Evolutionary conservation across 2,113 vertebrate genomes (phyloP).

Genomic region (Neogobius melanostomus): DNA sequence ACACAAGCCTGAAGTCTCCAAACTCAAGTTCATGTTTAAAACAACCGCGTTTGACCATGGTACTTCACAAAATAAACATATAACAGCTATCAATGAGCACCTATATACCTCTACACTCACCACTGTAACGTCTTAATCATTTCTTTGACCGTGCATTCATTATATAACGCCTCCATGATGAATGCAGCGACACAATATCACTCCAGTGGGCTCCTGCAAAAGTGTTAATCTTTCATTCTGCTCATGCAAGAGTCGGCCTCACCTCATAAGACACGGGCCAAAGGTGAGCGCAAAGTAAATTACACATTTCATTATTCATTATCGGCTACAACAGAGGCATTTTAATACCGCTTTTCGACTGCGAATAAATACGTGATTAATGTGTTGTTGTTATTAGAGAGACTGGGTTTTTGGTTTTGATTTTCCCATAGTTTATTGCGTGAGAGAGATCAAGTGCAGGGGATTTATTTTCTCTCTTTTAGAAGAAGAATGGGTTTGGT

Average conservation of each 20-base stretch:
- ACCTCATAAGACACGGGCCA: slow-evolving; percentile 7
- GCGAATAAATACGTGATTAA: slow-evolving; percentile 14
- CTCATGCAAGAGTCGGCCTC: slow-evolving; percentile 23
- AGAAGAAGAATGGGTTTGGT: slow-evolving; percentile 16
- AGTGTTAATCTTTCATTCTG: slow-evolving; percentile 30
- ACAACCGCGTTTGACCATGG: too few species aligned
- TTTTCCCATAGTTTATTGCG: too few species aligned
- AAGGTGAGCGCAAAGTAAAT: slow-evolving; percentile 50
- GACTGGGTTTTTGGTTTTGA: too few species aligned
- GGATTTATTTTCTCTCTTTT: too few species aligned
- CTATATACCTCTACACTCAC: not conserved
- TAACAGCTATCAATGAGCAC: not conserved
- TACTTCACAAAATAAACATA: too few species aligned
- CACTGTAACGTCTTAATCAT: not conserved
- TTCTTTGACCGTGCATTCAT: not conserved
- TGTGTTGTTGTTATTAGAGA: not conserved
- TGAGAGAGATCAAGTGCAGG: too few species aligned
- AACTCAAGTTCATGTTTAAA: too few species aligned
- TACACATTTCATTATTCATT: slow-evolving; percentile 56
- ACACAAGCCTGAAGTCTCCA: too few species aligned
- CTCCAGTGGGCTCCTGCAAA: not conserved
- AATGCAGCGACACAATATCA: not conserved
- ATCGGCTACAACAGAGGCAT: slow-evolving; percentile 26
- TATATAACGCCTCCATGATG: not conserved
- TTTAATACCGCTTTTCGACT: slow-evolving; percentile 22